Conservation (phyloP, 1,140 invertebrate genomes). For the Medauroidea extradentata region DNA sequence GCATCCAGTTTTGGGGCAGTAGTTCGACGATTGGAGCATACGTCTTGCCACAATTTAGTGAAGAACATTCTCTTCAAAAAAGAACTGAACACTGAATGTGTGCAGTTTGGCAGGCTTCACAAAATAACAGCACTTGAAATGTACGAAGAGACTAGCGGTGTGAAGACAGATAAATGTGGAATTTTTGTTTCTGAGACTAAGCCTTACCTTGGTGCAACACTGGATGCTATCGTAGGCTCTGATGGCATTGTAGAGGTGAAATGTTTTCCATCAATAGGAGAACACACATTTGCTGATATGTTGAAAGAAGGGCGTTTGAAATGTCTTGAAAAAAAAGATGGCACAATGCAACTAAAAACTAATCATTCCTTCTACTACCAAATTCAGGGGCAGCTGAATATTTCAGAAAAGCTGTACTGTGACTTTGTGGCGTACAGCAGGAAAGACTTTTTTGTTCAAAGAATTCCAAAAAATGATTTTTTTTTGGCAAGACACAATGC, state of each 20-base stretch:
- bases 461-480: no score
- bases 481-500: no score
- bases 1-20: constrained; percentile 7
- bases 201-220: constrained; percentile 16
- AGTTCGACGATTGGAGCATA: not conserved
- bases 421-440: no score
- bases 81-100: not conserved
- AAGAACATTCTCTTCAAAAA: not conserved
- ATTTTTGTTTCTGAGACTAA: constrained; percentile 15
- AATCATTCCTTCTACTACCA: no score
- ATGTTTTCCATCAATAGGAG: constrained; percentile 9
- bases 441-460: no score
- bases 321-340: no score
- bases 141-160: not conserved
- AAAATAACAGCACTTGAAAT: constrained; percentile 7
- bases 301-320: no score
- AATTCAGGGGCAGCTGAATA: no score
- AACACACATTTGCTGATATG: no score
- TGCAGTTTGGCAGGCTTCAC: constrained; percentile 2
- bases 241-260: constrained; percentile 25
- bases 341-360: no score
- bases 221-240: constrained; percentile 19
- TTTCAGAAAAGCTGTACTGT: no score
- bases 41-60: not conserved
- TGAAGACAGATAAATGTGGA: constrained; percentile 12